Base-by-base conservation (phyloP, 2,888 invertebrate genomes). In the Poecilobothrus nobilitatus region DNA sequence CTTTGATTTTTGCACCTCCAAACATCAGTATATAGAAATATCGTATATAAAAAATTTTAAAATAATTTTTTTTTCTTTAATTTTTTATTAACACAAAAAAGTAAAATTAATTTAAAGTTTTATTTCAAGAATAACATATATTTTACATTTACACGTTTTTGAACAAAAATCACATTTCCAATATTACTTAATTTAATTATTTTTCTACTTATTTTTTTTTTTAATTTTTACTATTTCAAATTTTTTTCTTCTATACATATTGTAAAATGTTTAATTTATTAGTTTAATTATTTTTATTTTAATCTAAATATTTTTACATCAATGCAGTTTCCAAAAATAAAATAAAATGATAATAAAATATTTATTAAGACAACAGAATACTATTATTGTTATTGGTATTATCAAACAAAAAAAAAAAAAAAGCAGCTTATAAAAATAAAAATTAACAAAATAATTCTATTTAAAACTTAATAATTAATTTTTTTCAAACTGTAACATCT, bases 111-210 rank as follows among this genome's bases (percentile, higher is more conserved):
- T 37, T 37, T 37, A 37, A 37, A 37, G 37, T 37, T 37, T 37
- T 53, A 53, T 53, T 53, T 53, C 53, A 53, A 53, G 53, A 53
- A 53, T 53, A 53, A 53, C 53, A 53, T 53, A 53, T 53, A 53
- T 53, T 53, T 3, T 53, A 53, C n/a, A 53, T 53, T 53, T 53
- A n/a, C 53, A 53, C 53, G n/a, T 53, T 53, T 18, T 53, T 53
- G 53, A 53, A 53, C 53, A 53, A 53, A n/a, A 53, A 53, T 53
- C 53, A 53, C 53, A 53, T 18, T 53, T 27, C 53, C 53, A 18
- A 53, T 12, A 18, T 53, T 53, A 6, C 53, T n/a, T 18, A 53
- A 53, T 18, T 53, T 53, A 53, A 18, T 53, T 53, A 18, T 3
- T 53, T 53, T 12, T 53, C 15, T 53, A 18, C 18, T 53, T 53